Conservation (phyloP, 2,888 invertebrate species). For the Eilema depressum region DNA sequence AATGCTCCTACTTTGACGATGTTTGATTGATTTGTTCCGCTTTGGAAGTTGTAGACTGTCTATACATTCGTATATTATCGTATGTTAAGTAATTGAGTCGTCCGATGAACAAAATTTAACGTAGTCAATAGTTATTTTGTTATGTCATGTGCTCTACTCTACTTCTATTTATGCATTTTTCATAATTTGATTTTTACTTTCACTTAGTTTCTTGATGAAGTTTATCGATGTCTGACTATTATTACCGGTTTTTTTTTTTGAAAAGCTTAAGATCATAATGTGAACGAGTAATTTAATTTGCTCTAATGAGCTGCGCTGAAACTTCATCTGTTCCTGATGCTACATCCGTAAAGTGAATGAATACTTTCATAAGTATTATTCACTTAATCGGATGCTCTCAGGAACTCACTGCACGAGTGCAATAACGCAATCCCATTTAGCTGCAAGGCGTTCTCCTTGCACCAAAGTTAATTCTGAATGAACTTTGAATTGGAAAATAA, state of each 20-base stretch:
- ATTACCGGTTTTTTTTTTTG: too few relatives aligned
- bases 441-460: slow-evolving; percentile 66
- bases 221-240: too few relatives aligned
- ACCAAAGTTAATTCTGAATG: slow-evolving; percentile 74
- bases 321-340: background rate
- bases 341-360: slow-evolving; percentile 6
- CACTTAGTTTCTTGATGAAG: background rate
- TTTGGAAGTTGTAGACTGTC: slow-evolving; percentile 11
- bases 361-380: slow-evolving; percentile 39
- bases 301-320: background rate
- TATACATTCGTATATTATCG: background rate
- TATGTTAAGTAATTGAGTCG: slow-evolving; percentile 6
- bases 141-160: too few relatives aligned
- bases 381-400: slow-evolving; percentile 54
- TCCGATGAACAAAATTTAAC: background rate
- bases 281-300: background rate
- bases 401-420: slow-evolving; percentile 62
- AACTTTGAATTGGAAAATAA: slow-evolving; percentile 78
- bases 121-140: background rate
- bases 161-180: background rate
- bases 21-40: slow-evolving; percentile 7
- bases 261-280: background rate
- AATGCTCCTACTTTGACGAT: slow-evolving; percentile 2
- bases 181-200: background rate
- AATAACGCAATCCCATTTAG: slow-evolving; percentile 76